Base-by-base conservation (phyloP, 2,797 vertebrate genomes). In the Platalea minor region DNA sequence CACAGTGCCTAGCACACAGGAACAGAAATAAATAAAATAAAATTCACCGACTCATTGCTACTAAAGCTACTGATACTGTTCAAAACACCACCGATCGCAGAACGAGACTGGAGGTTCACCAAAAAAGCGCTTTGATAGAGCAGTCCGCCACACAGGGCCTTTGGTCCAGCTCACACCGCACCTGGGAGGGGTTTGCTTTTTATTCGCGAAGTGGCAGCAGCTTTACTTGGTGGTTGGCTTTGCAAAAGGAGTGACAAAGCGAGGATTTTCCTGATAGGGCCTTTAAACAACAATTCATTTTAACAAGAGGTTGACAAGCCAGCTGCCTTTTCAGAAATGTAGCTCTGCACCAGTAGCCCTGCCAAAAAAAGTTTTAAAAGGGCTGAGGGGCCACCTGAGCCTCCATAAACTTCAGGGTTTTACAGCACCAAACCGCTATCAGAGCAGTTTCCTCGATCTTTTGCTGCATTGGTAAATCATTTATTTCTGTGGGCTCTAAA, bases 251-350 rank as follows among this genome's bases (percentile, higher is more conserved):
- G 80, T 75, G 82, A 41, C 81, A 92, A 93, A 94, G 60, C 25
- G 67, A 85, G 82, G 76, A 70, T 92, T 94, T 96, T 86, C 95
- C 94, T 96, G 89, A 93, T 90, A 46, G 82, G 68, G 89, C 93
- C 91, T 96, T 97, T 95, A 95, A 96, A 94, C 65, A 83, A 67
- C 97, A 96, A 95, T 96, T 97, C 93, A 92, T 94, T 97, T 94
- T 93, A 96, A 95, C 86, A 86, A 91, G 94, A 82, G 39, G 29
- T 51, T 88, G 86, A 89, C 90, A 89, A 93, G 74, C 74, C 79
- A 63, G 59, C 89, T 94, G 89, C 90, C 74, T 94, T 67, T 92
- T 84, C 92, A 60, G 77, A 92, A 96, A 93, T 88, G 77, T 69
- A 72, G 88, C 94, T 88, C 91, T 68, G 79, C 84, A 75, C 53